Conservation (phyloP, 2,888 invertebrate species). For the Zaprionus bogoriensis region DNA sequence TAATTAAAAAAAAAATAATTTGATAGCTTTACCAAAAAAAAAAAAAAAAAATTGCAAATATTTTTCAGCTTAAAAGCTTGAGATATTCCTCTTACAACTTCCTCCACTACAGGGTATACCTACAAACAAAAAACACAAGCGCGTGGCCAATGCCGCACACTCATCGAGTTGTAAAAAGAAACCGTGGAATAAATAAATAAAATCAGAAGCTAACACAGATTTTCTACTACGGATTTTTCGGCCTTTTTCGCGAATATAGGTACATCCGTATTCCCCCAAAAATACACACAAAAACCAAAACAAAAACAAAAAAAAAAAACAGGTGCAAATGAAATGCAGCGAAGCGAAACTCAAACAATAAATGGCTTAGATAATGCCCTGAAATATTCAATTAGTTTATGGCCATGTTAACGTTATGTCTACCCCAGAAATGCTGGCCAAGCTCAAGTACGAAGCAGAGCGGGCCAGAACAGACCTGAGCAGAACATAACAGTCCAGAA, state of each 20-base stretch:
- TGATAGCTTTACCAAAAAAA: too few species aligned
- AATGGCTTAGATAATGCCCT: constrained; percentile 73
- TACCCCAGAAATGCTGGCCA: constrained; percentile 10
- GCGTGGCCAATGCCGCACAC: constrained; percentile 7
- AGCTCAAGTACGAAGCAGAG: constrained; percentile 7
- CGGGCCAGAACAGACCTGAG: not conserved
- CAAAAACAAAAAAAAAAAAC: not conserved
- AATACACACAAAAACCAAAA: not conserved
- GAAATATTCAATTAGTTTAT: constrained; percentile 78
- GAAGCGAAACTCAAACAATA: constrained; percentile 74
- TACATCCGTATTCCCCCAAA: not conserved
- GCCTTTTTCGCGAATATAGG: constrained; percentile 15
- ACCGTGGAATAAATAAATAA: constrained; percentile 72
- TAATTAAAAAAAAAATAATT: too few species aligned
- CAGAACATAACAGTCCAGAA: not conserved
- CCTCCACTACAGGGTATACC: not conserved
- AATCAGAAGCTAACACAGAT: constrained; percentile 57
- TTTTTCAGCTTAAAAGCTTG: too few species aligned
- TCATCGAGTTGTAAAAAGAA: constrained; percentile 39
- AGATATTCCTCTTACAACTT: not conserved
- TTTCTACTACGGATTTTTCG: constrained; percentile 33
- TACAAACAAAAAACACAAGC: not conserved
- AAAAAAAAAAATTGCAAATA: too few species aligned
- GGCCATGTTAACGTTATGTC: constrained; percentile 56
- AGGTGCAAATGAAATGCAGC: constrained; percentile 71